phyloP scores from a whole-genome alignment of 1,140 invertebrate genomes.

The Orussus abietinus region DNA sequence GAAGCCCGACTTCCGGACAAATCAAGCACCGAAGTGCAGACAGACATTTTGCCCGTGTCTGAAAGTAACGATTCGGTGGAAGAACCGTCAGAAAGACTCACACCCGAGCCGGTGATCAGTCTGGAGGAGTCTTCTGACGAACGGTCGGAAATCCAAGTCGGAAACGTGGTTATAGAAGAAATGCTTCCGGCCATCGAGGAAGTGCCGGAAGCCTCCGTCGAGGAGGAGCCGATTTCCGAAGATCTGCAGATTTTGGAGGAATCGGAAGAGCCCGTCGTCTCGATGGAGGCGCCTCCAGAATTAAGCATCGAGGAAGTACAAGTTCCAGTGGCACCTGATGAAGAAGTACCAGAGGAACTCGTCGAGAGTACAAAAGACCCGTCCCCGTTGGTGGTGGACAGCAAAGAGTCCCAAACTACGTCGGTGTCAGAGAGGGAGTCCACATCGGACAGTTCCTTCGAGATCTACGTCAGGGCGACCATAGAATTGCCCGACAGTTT shows the following conservation, averaged over 20 bases:
- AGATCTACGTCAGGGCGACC: slow-evolving; percentile 44
- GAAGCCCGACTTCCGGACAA: not conserved
- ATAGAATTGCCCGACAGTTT: slow-evolving; percentile 38
- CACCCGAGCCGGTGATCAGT: no score
- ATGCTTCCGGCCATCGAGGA: slow-evolving; percentile 6
- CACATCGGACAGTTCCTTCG: slow-evolving; percentile 33
- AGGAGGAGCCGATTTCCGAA: not conserved
- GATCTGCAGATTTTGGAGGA: not conserved
- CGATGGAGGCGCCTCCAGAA: slow-evolving; percentile 1
- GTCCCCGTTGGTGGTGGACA: no score
- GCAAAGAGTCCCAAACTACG: no score
- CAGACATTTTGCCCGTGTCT: no score
- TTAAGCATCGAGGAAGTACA: no score
- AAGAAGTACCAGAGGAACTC: slow-evolving; percentile 28
- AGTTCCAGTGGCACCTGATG: slow-evolving; percentile 29
- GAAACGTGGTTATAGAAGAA: slow-evolving; percentile 2
- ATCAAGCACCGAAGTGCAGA: no score
- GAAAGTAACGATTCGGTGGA: not conserved
- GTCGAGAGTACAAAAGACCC: no score
- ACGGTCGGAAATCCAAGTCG: slow-evolving; percentile 8
- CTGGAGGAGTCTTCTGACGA: no score
- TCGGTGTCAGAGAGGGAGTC: slow-evolving; percentile 26
- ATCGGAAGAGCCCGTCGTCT: slow-evolving; percentile 5
- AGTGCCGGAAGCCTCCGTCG: no score
- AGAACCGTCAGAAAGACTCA: no score